Percentiles rank a stretch among this genome's conserved stretches.
These are phyloP conservation scores for Colletes gigas DNA, from an alignment of 1,140 invertebrate genomes.

Conservation along the genomic window DNA sequence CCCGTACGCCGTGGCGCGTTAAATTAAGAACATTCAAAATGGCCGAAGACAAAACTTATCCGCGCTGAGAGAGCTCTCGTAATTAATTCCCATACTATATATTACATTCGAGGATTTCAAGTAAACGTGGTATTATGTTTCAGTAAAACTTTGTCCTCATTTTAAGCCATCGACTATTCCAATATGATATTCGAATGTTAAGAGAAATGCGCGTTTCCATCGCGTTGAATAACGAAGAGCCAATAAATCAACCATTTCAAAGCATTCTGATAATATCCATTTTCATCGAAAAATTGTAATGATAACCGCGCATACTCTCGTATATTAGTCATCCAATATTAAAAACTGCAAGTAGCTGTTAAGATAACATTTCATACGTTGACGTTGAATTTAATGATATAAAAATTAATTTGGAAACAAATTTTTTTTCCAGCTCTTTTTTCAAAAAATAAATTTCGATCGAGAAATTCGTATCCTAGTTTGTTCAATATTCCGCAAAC, in stretches of 20 bases:
- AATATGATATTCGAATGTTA: background rate
- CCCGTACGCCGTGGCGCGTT: background rate
- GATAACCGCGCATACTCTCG: background rate
- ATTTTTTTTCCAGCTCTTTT: too few species aligned
- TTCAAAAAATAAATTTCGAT: too few species aligned
- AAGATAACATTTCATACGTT: too few species aligned
- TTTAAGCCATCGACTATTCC: slow-evolving; percentile 12
- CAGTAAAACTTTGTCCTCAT: slow-evolving; percentile 1
- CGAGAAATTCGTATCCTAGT: too few species aligned
- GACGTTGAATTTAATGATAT: too few species aligned
- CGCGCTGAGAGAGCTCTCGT: background rate
- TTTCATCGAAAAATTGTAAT: background rate
- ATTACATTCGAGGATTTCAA: slow-evolving; percentile 24
- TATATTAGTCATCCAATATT: background rate
- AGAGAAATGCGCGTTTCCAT: background rate
- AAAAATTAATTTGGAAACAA: too few species aligned
- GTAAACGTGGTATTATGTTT: slow-evolving; percentile 23
- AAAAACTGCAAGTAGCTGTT: too few species aligned
- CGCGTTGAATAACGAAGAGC: background rate
- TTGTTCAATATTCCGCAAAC: too few species aligned
- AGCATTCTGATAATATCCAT: background rate
- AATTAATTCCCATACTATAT: slow-evolving; percentile 25
- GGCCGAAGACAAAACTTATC: slow-evolving; percentile 6
- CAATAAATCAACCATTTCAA: background rate
- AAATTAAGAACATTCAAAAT: slow-evolving; percentile 3